Evolutionary conservation across 2,888 invertebrate species (phyloP).

Genomic region (Hipparchia sbordonii): DNA sequence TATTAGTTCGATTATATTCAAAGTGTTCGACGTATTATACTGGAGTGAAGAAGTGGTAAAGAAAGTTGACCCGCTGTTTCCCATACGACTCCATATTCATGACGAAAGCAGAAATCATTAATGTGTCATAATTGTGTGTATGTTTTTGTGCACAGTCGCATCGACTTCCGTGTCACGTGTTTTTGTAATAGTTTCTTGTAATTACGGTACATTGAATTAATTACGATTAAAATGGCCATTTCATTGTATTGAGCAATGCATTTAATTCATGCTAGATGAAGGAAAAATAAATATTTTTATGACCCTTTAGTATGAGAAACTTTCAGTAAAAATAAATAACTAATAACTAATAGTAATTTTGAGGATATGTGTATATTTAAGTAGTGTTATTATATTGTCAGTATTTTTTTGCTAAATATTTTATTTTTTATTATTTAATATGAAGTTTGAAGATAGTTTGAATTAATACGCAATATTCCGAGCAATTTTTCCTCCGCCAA

Average conservation of each 20-base stretch:
- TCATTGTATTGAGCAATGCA: conserved; percentile 20
- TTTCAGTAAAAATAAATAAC: background rate
- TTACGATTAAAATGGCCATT: conserved; percentile 25
- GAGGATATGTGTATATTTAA: too few species aligned
- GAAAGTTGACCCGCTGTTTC: conserved; percentile 73
- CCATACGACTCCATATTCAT: conserved; percentile 63
- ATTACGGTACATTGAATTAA: conserved; percentile 32
- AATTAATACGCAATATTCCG: too few species aligned
- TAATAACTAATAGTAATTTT: too few species aligned
- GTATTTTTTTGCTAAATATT: background rate
- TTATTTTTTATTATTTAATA: too few species aligned
- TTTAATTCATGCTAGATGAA: background rate
- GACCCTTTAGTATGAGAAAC: background rate
- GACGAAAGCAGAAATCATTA: conserved; percentile 61
- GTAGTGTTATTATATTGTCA: background rate
- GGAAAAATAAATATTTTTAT: background rate
- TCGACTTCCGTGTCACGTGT: conserved; percentile 68
- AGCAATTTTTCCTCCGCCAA: too few species aligned
- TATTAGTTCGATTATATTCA: background rate
- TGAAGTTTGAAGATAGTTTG: too few species aligned
- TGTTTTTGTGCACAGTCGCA: conserved; percentile 65
- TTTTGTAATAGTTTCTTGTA: conserved; percentile 44
- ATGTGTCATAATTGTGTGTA: conserved; percentile 57
- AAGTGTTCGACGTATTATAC: background rate
- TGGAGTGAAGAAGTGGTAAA: conserved; percentile 43